Percentiles rank a stretch among this genome's conserved stretches.
phyloP scores from a whole-genome alignment of 2,888 invertebrate species.

The Sinodicranocentrus sp. region DNA sequence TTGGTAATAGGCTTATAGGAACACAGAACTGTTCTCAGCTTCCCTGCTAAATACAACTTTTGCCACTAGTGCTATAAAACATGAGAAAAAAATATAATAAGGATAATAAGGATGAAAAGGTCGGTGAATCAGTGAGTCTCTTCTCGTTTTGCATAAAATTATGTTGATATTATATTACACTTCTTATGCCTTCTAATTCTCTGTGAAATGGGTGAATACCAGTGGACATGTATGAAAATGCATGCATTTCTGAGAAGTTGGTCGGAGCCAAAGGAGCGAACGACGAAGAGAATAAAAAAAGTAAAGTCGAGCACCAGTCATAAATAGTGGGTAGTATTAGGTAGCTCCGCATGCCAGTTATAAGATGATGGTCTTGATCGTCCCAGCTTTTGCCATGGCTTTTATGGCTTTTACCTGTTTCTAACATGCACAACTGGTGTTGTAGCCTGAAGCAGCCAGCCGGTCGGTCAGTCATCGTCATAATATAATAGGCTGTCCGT shows the following conservation, averaged over 20 bases:
- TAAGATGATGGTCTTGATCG: constrained; percentile 18
- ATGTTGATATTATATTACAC: constrained; percentile 26
- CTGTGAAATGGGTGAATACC: constrained; percentile 9
- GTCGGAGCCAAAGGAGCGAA: too few species aligned
- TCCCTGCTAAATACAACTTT: constrained; percentile 4
- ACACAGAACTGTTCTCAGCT: not conserved
- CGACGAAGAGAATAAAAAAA: constrained; percentile 10
- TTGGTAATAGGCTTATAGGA: too few species aligned
- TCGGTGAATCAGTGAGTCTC: constrained; percentile 19
- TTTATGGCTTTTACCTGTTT: constrained; percentile 53
- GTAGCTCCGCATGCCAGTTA: constrained; percentile 12
- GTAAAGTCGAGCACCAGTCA: constrained; percentile 27
- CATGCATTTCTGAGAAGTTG: constrained; percentile 20
- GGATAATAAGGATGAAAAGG: constrained; percentile 14
- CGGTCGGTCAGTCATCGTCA: constrained; percentile 47
- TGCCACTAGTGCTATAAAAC: constrained; percentile 21
- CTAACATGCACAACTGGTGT: constrained; percentile 29
- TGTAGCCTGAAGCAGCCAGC: constrained; percentile 50
- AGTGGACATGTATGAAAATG: not conserved
- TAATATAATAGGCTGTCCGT: constrained; percentile 33
- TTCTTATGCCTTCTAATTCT: not conserved
- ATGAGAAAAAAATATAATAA: constrained; percentile 3
- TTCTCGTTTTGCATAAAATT: constrained; percentile 12
- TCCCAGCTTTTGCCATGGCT: constrained; percentile 29
- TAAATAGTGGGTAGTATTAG: constrained; percentile 26